phyloP scores from a whole-genome alignment of 2,113 vertebrate species.

The Nannobrachium achirus region DNA sequence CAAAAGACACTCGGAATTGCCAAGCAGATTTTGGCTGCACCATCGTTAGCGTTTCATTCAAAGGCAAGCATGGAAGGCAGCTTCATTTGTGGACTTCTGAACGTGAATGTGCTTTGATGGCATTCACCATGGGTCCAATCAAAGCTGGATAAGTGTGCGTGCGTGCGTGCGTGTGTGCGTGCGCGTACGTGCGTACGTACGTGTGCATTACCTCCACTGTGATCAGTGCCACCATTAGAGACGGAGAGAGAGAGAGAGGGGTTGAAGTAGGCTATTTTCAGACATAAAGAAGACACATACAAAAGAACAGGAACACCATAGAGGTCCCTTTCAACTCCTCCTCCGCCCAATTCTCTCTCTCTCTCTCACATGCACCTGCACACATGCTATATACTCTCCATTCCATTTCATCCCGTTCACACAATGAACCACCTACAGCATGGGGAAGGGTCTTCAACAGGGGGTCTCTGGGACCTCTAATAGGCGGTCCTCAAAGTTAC shows the following conservation, averaged over 20 bases:
- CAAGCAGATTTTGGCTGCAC: too few species aligned
- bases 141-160: slow-evolving; percentile 25
- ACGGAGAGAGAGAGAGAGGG: too few species aligned
- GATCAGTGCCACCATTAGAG: slow-evolving; percentile 12
- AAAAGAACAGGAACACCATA: background rate
- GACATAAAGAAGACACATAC: background rate
- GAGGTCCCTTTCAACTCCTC: too few species aligned
- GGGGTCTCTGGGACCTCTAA: too few species aligned
- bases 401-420: slow-evolving; percentile 32
- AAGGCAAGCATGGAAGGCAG: slow-evolving; percentile 7
- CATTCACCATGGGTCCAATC: slow-evolving; percentile 13
- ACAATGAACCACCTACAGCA: slow-evolving; percentile 21
- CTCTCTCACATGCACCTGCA: slow-evolving; percentile 7
- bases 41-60: slow-evolving; percentile 24
- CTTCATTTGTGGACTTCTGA: slow-evolving; percentile 22
- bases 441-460: too few species aligned
- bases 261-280: slow-evolving; percentile 34
- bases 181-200: slow-evolving; percentile 8
- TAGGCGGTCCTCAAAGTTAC: too few species aligned
- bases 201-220: slow-evolving; percentile 14
- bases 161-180: slow-evolving; percentile 7
- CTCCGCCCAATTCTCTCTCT: background rate
- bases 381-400: slow-evolving; percentile 17
- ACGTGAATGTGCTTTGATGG: slow-evolving; percentile 5
- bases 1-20: too few species aligned